phyloP scores from a whole-genome alignment of 1,140 invertebrate genomes.

The Plectrocnemia conspersa region DNA sequence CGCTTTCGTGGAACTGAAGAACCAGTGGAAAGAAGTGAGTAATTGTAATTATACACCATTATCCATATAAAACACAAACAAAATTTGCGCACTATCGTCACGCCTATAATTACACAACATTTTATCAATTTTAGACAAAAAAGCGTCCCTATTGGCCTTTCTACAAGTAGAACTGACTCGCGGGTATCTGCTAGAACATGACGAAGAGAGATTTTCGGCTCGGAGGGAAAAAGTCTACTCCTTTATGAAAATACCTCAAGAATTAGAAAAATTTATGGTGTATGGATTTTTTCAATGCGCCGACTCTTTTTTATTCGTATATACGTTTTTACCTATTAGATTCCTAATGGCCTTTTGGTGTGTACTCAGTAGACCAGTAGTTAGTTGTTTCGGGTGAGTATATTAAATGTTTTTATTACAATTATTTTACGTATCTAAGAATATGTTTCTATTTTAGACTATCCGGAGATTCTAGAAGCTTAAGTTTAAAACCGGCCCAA shows the following conservation, averaged over 20 bases:
- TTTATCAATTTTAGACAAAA: slow-evolving; percentile 45
- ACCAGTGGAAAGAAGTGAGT: too few species aligned
- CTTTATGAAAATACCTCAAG: slow-evolving; percentile 92
- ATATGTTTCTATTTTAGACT: slow-evolving; percentile 15
- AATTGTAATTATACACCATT: too few species aligned
- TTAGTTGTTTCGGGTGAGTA: slow-evolving; percentile 65
- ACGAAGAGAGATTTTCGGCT: slow-evolving; percentile 89
- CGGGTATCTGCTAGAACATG: slow-evolving; percentile 87
- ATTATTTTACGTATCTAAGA: not conserved
- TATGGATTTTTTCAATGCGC: slow-evolving; percentile 97
- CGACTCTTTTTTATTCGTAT: slow-evolving; percentile 97
- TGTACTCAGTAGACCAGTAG: slow-evolving; percentile 66
- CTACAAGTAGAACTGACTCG: slow-evolving; percentile 83
- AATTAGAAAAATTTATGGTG: slow-evolving; percentile 88
- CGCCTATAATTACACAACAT: too few species aligned
- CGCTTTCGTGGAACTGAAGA: too few species aligned
- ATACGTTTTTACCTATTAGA: slow-evolving; percentile 93
- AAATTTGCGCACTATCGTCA: too few species aligned
- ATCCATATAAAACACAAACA: too few species aligned
- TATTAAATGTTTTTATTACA: slow-evolving; percentile 5
- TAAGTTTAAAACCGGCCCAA: slow-evolving; percentile 77
- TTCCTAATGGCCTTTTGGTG: slow-evolving; percentile 83
- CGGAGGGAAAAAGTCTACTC: slow-evolving; percentile 94
- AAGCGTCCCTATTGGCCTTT: slow-evolving; percentile 65
- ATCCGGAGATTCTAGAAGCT: slow-evolving; percentile 27